Base-by-base conservation (phyloP, 2,888 invertebrate species). In the Brenthis ino region DNA sequence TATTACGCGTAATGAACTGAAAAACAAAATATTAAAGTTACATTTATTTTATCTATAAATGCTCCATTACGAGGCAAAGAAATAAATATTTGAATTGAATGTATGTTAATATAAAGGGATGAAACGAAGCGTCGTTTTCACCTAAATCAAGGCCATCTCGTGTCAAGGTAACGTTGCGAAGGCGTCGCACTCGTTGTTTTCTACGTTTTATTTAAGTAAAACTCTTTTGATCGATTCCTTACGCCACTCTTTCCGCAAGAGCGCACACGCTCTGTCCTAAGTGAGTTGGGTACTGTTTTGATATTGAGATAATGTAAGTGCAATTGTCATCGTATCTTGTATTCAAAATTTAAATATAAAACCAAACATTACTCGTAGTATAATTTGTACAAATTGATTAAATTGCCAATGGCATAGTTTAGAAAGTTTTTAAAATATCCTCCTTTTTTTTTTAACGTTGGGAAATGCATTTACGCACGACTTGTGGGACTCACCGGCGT, bases 101-200 rank as follows among this genome's bases (percentile, higher is more conserved):
- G 1, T 24, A 13, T 48, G 48, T 6, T 47, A 13, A 14, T 48
- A 47, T 65, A 24, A 57, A 63, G 67, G 68, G 74, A 72, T 72
- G 72, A 61, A 13, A 67, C 66, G 48, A 61, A 57, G 57, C 48
- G 72, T 74, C 77, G 84, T 88, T 92, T 92, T 92, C 92, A 82
- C 92, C 79, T 77, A 78, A 89, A 88, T 91, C 92, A 92, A 92
- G 92, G 92, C 80, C 86, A 81, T 72, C 74, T 51, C 78, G 79
- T 86, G 91, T 92, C 92, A 92, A 91, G 91, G 92, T 87, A 81
- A 71, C 67, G 75, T 90, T 91, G 89, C 88, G 85, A 82, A 88
- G 87, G 77, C 82, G 82, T 85, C 83, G 87, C 84, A 82, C 87
- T 76, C 80, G 83, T 82, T 88, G 89, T 88, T 90, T 86, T 83